Evolutionary conservation across 1,140 invertebrate genomes (phyloP), one percentile per base, ranked within the genome.

Genomic region (Zeugodacus cucurbitae): DNA sequence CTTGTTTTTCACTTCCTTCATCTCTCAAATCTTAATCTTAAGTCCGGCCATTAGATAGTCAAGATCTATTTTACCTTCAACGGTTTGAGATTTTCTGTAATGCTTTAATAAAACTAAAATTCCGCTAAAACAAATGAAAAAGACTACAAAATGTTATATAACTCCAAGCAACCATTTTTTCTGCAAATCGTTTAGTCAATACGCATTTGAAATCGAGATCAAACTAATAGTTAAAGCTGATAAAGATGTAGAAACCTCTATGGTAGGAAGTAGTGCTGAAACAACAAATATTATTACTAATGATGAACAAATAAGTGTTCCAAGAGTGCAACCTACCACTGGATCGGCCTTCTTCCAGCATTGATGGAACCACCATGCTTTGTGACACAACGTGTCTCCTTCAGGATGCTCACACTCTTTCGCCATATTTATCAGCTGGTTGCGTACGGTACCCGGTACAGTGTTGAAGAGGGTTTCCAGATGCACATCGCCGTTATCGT

Each of bases 331-430:
- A 62, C 41, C 41, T 64, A 89, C 88, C 22, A 90, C 90, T 10
- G 93, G 93, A 91, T 93, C 93, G 7, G 91, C 90, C 64, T 91
- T 91, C 62, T 93, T 93, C 92, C 92, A 93, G 87, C 92, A 93
- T 58, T 92, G 90, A 88, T 93, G 91, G 57, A 93, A 89, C 91
- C 91, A 93, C 91, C 91, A 93, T 26, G 91, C 91, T 82, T 91
- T 90, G 64, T 93, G 91, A 44, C 91, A 91, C 26, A 93, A 64
- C 14, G 90, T 93, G 48, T 91, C 90, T 41, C 92, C 92, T 70
- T 93, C 89, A 0, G 91, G 89, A 87, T 91, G 89, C 32, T 90
- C 89, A 48, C 92, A 93, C 1, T 88, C 89, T 41, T 92, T 90
- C 17, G 90, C 90, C 89, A 92, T 91, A 10, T 90, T 89, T 26